These are phyloP conservation scores for Zosterops japonicus DNA, from an alignment of 2,113 vertebrate species.

Conservation along the genomic window DNA sequence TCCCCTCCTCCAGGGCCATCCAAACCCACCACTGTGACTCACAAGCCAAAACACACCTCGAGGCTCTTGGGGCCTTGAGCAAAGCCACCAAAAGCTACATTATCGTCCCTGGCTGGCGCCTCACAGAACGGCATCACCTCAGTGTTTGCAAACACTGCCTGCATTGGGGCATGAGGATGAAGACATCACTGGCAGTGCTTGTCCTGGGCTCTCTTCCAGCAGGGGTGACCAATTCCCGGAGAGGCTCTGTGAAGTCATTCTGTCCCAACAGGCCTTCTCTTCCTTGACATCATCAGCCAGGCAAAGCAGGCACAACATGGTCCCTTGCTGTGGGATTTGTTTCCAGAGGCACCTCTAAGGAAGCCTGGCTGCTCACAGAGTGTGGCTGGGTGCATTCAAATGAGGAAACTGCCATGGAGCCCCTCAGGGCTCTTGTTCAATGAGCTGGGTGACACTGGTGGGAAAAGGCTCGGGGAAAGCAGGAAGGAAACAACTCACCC, in stretches of 20 bases:
- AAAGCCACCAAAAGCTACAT: neutral
- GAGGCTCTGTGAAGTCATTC: neutral
- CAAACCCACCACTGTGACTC: neutral
- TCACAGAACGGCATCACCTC: neutral
- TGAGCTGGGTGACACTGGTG: neutral
- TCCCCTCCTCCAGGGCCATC: neutral
- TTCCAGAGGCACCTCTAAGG: neutral
- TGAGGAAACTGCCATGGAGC: rapidly evolving
- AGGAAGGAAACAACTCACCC: neutral
- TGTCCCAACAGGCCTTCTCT: neutral
- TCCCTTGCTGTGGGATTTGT: neutral
- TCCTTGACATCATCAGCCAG: neutral
- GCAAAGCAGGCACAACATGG: neutral
- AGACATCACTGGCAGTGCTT: conserved; percentile 33
- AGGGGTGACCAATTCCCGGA: neutral
- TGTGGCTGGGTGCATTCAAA: rapidly evolving
- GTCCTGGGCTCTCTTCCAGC: conserved; percentile 4
- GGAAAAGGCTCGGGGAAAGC: neutral
- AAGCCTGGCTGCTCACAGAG: neutral
- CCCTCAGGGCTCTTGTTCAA: neutral
- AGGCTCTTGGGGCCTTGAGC: neutral
- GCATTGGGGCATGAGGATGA: conserved; percentile 18
- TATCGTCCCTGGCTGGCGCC: neutral
- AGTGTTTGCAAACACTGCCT: neutral
- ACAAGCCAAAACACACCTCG: neutral